These are phyloP conservation scores for Lophotriccus pileatus DNA, from an alignment of 2,797 vertebrate genomes.

Conservation along the genomic window DNA sequence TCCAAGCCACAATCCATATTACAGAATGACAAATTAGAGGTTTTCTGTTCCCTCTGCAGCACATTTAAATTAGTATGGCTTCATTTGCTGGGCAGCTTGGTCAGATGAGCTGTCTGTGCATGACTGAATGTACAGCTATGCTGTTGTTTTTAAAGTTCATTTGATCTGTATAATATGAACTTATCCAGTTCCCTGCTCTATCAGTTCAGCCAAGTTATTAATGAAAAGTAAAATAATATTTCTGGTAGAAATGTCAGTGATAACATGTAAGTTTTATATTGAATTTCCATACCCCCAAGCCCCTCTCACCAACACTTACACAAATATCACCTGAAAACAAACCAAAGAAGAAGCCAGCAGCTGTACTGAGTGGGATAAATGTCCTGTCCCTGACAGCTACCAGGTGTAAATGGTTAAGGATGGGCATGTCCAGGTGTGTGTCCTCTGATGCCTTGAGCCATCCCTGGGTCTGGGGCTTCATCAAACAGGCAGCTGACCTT, in stretches of 20 bases:
- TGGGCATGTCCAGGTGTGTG: not conserved
- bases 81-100: conserved; percentile 43
- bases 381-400: not conserved
- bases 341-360: not conserved
- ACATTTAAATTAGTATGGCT: conserved; percentile 18
- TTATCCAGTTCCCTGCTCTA: conserved; percentile 16
- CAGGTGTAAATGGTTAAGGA: not conserved
- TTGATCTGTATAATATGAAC: conserved; percentile 31
- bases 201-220: conserved; percentile 31
- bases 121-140: not conserved
- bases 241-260: not conserved
- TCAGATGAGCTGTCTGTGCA: not conserved
- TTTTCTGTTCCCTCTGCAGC: not conserved
- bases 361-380: fast-evolving
- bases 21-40: not conserved
- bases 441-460: not conserved
- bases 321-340: not conserved
- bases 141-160: conserved; percentile 33
- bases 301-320: not conserved
- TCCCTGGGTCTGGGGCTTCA: not conserved
- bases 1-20: not conserved
- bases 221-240: not conserved
- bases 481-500: not conserved
- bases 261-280: not conserved
- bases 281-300: not conserved